These are phyloP conservation scores for Stenolophus ochropezus DNA, from an alignment of 2,888 invertebrate genomes.

Conservation along the genomic window DNA sequence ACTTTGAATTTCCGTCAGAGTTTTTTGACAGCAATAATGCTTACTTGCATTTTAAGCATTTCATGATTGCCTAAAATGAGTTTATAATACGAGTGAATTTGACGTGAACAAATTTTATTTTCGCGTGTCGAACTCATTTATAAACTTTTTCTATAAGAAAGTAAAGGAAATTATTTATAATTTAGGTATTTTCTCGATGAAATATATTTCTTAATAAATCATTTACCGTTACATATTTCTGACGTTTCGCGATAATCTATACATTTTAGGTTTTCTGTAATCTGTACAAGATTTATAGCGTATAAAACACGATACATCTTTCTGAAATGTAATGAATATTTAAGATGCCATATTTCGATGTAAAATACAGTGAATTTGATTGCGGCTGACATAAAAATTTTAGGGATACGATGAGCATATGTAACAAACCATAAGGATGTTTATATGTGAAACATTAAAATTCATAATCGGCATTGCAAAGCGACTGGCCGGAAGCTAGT, in stretches of 20 bases:
- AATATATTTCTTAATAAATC: not conserved
- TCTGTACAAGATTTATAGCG: not conserved
- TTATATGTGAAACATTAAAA: slow-evolving; percentile 52
- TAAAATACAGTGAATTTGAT: not conserved
- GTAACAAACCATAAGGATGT: slow-evolving; percentile 22
- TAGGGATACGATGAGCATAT: not conserved
- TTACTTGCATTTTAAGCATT: not conserved
- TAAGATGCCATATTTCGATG: not conserved
- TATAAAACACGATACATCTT: not conserved
- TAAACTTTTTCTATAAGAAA: slow-evolving; percentile 5
- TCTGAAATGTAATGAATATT: not conserved
- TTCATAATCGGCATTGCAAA: slow-evolving; percentile 49
- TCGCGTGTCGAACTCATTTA: slow-evolving; percentile 13
- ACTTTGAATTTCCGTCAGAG: not conserved
- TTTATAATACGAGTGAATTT: not conserved
- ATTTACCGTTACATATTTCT: not conserved
- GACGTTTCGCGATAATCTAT: not conserved
- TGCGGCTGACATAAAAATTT: not conserved
- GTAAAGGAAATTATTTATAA: slow-evolving; percentile 11
- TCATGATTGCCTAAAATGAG: not conserved
- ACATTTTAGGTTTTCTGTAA: not conserved
- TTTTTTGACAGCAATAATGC: not conserved
- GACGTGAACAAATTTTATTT: slow-evolving; percentile 8
- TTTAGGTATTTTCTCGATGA: not conserved
- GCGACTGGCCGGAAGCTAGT: slow-evolving; percentile 24